A percentile compares a stretch with the other conserved stretches of the same genome.
These are phyloP conservation scores for Anagrus nilaparvatae DNA, from an alignment of 1,140 invertebrate species.

Conservation along the genomic window DNA sequence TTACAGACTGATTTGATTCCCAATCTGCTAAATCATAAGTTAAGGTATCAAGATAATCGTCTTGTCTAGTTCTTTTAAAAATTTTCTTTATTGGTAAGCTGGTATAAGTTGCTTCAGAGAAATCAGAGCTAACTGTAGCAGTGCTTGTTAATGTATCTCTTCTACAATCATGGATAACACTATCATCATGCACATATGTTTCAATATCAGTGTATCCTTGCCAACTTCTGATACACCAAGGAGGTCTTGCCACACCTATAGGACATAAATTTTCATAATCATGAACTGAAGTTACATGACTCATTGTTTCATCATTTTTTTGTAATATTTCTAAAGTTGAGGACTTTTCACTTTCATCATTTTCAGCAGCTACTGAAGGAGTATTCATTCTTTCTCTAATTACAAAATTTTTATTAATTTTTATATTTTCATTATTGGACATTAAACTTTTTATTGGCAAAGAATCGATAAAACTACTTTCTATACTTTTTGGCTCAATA, in stretches of 20 bases:
- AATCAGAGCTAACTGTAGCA: slow-evolving; percentile 31
- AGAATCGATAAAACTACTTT: slow-evolving; percentile 3
- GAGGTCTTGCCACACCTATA: slow-evolving; percentile 52
- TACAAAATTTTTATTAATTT: slow-evolving; percentile 15
- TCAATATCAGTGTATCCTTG: slow-evolving; percentile 55
- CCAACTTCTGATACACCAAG: slow-evolving; percentile 59
- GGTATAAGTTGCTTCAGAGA: slow-evolving; percentile 34
- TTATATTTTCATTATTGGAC: slow-evolving; percentile 1
- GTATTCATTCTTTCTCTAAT: slow-evolving; percentile 20
- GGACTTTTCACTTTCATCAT: slow-evolving; percentile 9
- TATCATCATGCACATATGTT: slow-evolving; percentile 53
- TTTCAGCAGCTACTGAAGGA: slow-evolving; percentile 18
- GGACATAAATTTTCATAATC: slow-evolving; percentile 61
- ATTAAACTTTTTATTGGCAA: slow-evolving; percentile 6
- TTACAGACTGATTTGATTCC: slow-evolving; percentile 26
- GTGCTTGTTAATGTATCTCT: slow-evolving; percentile 46
- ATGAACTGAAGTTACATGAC: slow-evolving; percentile 51
- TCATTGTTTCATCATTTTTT: slow-evolving; percentile 44
- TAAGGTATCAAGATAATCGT: slow-evolving; percentile 47
- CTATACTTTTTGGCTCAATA: slow-evolving; percentile 7
- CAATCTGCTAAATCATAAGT: slow-evolving; percentile 40
- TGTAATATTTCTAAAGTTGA: neutral
- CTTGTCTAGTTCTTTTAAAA: slow-evolving; percentile 35
- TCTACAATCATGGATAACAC: slow-evolving; percentile 46
- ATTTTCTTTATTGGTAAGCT: slow-evolving; percentile 38